Conservation (phyloP, 2,797 vertebrate species). For the Acropternis orthonyx region DNA sequence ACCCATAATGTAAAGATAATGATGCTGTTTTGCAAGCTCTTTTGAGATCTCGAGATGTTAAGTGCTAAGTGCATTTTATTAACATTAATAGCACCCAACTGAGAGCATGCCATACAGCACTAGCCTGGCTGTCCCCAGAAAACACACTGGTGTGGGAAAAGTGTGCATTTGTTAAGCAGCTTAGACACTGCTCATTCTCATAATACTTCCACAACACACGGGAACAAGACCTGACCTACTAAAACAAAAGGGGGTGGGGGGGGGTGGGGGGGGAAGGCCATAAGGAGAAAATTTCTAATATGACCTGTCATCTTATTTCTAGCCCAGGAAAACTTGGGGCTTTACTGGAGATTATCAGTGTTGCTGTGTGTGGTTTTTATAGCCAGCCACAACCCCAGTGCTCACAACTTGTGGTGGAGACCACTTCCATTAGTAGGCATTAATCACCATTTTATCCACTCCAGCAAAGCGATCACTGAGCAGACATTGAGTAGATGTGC, state of each 20-base stretch:
- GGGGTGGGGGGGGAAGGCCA: not conserved
- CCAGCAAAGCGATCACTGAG: not conserved
- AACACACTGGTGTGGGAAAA: constrained; percentile 62
- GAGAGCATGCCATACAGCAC: constrained; percentile 34
- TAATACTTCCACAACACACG: not conserved
- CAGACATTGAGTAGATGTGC: not conserved
- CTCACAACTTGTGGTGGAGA: constrained; percentile 55
- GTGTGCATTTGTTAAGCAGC: constrained; percentile 55
- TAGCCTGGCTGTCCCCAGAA: constrained; percentile 51
- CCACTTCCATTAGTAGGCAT: constrained; percentile 57
- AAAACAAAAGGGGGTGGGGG: not conserved
- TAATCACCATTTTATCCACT: constrained; percentile 51
- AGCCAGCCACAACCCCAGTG: constrained; percentile 31
- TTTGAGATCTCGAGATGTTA: constrained; percentile 56
- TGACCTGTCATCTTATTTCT: not conserved
- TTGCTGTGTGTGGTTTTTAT: constrained; percentile 9
- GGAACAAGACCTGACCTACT: constrained; percentile 42
- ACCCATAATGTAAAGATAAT: constrained; percentile 49
- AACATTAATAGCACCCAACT: constrained; percentile 49
- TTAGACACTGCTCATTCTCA: constrained; percentile 47
- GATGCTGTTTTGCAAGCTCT: constrained; percentile 49
- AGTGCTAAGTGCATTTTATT: constrained; percentile 50
- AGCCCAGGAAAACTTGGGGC: constrained; percentile 38
- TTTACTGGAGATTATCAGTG: constrained; percentile 39
- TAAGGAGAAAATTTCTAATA: constrained; percentile 33